Percentiles rank a stretch among this genome's conserved stretches.
These are phyloP conservation scores for Cygnus buccinator DNA, from an alignment of 2,113 vertebrate genomes.

Conservation along the genomic window DNA sequence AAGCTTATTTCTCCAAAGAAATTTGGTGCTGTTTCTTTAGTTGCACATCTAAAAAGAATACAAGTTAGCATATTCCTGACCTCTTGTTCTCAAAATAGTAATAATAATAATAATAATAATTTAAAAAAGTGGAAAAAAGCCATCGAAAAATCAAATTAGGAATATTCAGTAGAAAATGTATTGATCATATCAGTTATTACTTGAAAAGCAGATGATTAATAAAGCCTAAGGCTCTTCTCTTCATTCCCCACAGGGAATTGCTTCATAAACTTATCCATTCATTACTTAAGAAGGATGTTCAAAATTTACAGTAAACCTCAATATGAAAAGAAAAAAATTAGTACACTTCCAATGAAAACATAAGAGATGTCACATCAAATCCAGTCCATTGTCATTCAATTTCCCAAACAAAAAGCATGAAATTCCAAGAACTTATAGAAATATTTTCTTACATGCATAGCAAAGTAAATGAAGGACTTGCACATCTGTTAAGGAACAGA, in stretches of 20 bases:
- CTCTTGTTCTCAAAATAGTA: not conserved
- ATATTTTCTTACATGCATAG: not conserved
- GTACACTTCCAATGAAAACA: not conserved
- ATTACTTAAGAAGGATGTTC: not conserved
- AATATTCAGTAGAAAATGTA: not conserved
- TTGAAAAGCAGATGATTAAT: not conserved
- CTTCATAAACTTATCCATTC: not conserved
- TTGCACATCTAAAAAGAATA: not conserved
- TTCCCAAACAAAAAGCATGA: not conserved
- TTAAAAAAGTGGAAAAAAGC: not conserved
- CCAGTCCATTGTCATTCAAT: not conserved
- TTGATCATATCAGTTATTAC: not conserved
- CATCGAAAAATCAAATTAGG: not conserved
- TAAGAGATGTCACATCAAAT: not conserved
- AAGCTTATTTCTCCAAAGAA: not conserved
- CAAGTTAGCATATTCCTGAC: not conserved
- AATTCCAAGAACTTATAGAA: not conserved
- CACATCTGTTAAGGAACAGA: not conserved
- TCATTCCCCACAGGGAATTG: not conserved
- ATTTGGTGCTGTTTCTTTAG: not conserved
- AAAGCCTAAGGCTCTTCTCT: not conserved
- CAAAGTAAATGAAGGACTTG: not conserved
- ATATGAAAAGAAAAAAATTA: not conserved
- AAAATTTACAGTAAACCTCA: not conserved
- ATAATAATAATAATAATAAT: not conserved